A percentile compares a stretch with the other conserved stretches of the same genome.
phyloP scores from a whole-genome alignment of 2,888 invertebrate species.

The Labia minor region DNA sequence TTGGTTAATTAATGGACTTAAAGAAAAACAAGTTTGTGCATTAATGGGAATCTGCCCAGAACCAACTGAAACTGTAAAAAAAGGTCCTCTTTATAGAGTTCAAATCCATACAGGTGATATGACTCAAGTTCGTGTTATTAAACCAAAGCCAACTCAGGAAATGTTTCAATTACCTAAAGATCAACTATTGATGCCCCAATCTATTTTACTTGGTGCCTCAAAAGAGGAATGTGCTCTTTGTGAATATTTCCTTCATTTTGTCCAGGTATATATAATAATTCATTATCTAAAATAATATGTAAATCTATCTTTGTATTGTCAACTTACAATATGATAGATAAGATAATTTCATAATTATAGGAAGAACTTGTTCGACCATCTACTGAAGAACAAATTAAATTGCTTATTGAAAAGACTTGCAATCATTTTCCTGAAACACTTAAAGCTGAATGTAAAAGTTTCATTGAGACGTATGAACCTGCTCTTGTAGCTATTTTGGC shows the following conservation, averaged over 20 bases:
- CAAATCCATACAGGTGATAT: background rate
- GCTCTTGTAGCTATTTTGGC: slow-evolving; percentile 66
- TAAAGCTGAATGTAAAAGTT: slow-evolving; percentile 55
- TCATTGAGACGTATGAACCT: slow-evolving; percentile 68
- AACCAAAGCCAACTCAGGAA: background rate
- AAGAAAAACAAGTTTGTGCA: slow-evolving; percentile 58
- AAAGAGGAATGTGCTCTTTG: slow-evolving; percentile 62
- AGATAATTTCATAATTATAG: background rate
- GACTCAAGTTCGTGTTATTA: background rate
- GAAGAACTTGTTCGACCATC: background rate
- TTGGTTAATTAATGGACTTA: slow-evolving; percentile 54
- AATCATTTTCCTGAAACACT: slow-evolving; percentile 51
- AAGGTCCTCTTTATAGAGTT: background rate
- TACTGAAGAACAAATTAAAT: slow-evolving; percentile 53
- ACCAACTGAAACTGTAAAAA: slow-evolving; percentile 30
- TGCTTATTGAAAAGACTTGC: slow-evolving; percentile 58
- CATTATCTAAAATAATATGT: background rate
- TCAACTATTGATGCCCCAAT: slow-evolving; percentile 29
- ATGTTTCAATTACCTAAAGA: slow-evolving; percentile 43
- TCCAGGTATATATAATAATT: slow-evolving; percentile 57
- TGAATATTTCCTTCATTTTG: slow-evolving; percentile 67
- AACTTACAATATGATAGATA: background rate
- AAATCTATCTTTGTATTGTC: no score
- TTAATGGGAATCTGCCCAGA: slow-evolving; percentile 57
- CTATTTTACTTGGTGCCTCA: slow-evolving; percentile 30